Percentiles rank a stretch among this genome's conserved stretches.
These are phyloP conservation scores for Solea senegalensis DNA, from an alignment of 2,113 vertebrate genomes.

Conservation along the genomic window DNA sequence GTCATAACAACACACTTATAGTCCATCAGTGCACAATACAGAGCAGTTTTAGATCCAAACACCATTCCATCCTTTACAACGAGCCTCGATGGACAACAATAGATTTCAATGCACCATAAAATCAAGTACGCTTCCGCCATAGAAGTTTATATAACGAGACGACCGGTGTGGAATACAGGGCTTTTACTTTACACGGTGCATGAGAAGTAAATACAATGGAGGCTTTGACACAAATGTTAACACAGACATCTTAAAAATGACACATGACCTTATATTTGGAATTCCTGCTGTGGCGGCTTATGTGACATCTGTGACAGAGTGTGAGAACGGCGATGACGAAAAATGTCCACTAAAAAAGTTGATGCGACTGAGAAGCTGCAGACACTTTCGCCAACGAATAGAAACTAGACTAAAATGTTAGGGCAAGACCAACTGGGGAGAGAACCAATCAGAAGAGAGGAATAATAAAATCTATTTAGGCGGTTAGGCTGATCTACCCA, in stretches of 20 bases:
- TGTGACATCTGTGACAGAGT: no score
- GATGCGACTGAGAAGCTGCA: no score
- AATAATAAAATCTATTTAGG: no score
- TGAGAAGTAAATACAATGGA: background rate
- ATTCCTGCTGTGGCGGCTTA: no score
- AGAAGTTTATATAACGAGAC: background rate
- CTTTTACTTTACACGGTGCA: background rate
- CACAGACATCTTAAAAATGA: background rate
- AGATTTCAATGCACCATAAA: background rate
- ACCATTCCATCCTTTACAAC: background rate
- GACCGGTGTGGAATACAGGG: background rate
- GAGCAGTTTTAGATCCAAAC: background rate
- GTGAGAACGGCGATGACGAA: no score
- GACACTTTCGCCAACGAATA: no score
- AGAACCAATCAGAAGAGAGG: no score
- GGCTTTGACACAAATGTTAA: background rate
- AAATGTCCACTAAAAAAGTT: no score
- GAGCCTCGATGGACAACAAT: background rate
- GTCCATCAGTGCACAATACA: background rate
- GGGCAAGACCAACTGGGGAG: no score
- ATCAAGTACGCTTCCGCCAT: background rate
- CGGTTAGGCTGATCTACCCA: no score
- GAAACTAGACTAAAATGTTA: no score
- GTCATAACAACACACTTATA: background rate
- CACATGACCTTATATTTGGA: background rate